phyloP scores from a whole-genome alignment of 2,888 invertebrate species.

The Cylloceria caligata region DNA sequence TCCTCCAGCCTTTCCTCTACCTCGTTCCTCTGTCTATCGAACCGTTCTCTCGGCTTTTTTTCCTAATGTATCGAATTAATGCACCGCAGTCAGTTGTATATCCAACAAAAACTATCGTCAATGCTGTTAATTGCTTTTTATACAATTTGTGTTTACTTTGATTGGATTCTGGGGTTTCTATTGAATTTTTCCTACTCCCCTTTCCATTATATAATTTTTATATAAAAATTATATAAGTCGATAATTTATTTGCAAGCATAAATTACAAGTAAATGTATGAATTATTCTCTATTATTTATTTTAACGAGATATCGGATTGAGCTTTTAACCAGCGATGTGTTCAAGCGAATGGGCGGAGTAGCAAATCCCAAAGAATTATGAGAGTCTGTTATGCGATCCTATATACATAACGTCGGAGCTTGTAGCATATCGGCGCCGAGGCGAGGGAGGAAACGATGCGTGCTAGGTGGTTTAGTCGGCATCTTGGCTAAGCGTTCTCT shows the following conservation, averaged over 20 bases:
- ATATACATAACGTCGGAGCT: conserved; percentile 28
- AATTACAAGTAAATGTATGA: neutral
- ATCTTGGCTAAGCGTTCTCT: conserved; percentile 54
- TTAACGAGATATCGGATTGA: neutral
- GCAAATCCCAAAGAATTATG: conserved; percentile 28
- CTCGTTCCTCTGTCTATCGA: neutral
- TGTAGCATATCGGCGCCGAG: conserved; percentile 51
- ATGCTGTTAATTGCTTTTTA: neutral
- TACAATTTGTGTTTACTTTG: neutral
- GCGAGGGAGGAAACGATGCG: conserved; percentile 65
- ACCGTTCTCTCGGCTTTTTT: neutral
- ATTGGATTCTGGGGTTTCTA: too few species aligned
- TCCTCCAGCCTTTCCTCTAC: conserved; percentile 10
- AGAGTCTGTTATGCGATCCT: conserved; percentile 38
- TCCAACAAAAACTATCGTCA: neutral
- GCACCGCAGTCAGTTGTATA: neutral
- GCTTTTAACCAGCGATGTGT: neutral
- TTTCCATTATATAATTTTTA: too few species aligned
- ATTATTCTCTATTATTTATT: neutral
- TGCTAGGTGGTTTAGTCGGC: conserved; percentile 59
- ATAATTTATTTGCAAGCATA: neutral
- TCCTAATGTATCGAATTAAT: neutral
- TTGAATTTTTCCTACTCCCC: neutral
- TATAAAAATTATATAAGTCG: neutral
- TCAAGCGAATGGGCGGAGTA: neutral